Evolutionary conservation across 2,797 vertebrate genomes (phyloP).

Genomic region (Eulemur albifrons): DNA sequence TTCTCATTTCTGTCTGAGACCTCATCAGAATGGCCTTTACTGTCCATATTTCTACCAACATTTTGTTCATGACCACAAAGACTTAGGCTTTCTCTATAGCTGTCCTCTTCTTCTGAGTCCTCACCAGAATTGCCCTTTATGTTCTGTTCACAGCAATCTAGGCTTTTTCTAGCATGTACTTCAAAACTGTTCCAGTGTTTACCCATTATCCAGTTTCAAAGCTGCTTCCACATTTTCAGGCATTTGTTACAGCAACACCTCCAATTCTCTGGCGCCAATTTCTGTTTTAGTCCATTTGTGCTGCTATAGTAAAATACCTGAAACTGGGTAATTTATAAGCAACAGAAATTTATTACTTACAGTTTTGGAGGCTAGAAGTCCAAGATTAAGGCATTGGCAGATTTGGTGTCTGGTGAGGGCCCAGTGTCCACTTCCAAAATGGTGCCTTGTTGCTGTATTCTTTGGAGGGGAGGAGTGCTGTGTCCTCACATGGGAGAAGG

Average conservation of each 20-base stretch:
- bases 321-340: not conserved
- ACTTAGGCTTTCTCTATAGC: not conserved
- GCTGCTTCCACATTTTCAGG: not conserved
- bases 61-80: not conserved
- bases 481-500: not conserved
- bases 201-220: not conserved
- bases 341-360: not conserved
- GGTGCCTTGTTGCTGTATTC: not conserved
- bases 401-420: not conserved
- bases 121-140: not conserved
- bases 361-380: not conserved
- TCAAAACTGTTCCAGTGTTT: not conserved
- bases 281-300: not conserved
- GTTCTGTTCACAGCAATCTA: not conserved
- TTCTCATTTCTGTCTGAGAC: not conserved
- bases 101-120: not conserved
- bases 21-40: not conserved
- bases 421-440: not conserved
- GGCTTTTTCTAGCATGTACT: not conserved
- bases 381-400: not conserved
- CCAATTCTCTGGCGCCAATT: not conserved
- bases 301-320: not conserved
- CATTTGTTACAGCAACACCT: not conserved
- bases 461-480: not conserved
- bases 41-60: not conserved